These are phyloP conservation scores for Alcis repandata DNA, from an alignment of 2,888 invertebrate genomes.

Conservation along the genomic window DNA sequence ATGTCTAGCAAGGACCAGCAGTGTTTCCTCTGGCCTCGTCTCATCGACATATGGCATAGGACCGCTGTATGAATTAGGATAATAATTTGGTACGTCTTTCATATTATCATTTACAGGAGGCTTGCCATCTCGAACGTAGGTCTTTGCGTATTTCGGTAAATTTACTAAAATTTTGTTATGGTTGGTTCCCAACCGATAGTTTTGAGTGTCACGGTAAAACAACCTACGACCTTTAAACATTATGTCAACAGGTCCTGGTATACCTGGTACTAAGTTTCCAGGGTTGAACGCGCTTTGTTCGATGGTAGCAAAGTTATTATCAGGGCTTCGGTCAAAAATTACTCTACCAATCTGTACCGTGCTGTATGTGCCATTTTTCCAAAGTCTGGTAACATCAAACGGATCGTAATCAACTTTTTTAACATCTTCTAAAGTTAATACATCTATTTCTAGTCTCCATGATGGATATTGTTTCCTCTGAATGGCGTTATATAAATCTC, in stretches of 20 bases:
- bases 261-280: slow-evolving; percentile 73
- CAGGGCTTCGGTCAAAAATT: slow-evolving; percentile 62
- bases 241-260: slow-evolving; percentile 67
- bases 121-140: slow-evolving; percentile 79
- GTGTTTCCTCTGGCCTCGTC: slow-evolving; percentile 52
- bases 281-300: slow-evolving; percentile 69
- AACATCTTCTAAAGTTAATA: slow-evolving; percentile 61
- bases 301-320: slow-evolving; percentile 64
- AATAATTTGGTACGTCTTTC: slow-evolving; percentile 96
- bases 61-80: slow-evolving; percentile 96
- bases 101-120: slow-evolving; percentile 92
- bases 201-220: slow-evolving; percentile 66
- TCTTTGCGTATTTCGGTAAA: slow-evolving; percentile 61
- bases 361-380: slow-evolving; percentile 71
- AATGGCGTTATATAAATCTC: slow-evolving; percentile 88
- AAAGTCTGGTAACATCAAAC: slow-evolving; percentile 68
- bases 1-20: slow-evolving; percentile 31
- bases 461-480: slow-evolving; percentile 54
- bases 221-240: slow-evolving; percentile 64
- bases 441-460: slow-evolving; percentile 72
- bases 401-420: slow-evolving; percentile 65
- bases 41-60: slow-evolving; percentile 88
- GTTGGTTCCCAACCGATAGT: slow-evolving; percentile 69
- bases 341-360: slow-evolving; percentile 65
- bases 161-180: slow-evolving; percentile 68